Evolutionary conservation across 2,797 vertebrate genomes (phyloP).

Genomic region (Bradypodion ventrale): DNA sequence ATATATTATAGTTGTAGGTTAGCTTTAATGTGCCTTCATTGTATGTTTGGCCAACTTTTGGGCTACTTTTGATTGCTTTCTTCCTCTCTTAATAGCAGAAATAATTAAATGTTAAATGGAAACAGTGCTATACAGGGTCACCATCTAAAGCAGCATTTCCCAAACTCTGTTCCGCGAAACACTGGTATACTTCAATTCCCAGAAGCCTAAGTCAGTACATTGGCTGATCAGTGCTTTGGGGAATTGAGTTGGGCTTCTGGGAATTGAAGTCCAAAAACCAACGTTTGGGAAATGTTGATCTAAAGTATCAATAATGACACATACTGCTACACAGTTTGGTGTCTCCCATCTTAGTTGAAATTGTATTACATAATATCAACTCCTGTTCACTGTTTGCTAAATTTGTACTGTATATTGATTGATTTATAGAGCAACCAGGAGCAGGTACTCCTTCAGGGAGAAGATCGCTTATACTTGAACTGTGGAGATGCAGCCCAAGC

Average conservation of each 20-base stretch:
- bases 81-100: neutral
- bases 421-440: constrained; percentile 94
- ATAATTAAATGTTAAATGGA: neutral
- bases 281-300: neutral
- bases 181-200: too few relatives aligned
- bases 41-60: neutral
- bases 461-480: constrained; percentile 96
- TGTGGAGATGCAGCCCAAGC: constrained; percentile 91
- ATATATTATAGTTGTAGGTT: neutral
- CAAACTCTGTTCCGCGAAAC: too few relatives aligned
- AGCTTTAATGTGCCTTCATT: neutral
- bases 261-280: too few relatives aligned
- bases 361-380: neutral
- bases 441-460: constrained; percentile 95
- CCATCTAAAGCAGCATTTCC: too few relatives aligned
- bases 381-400: constrained; percentile 17
- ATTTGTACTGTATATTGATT: constrained; percentile 9
- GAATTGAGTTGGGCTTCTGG: too few relatives aligned
- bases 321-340: neutral
- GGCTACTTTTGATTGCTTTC: neutral
- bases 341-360: neutral
- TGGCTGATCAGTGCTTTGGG: too few relatives aligned
- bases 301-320: neutral
- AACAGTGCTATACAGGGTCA: neutral
- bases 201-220: too few relatives aligned